These are phyloP conservation scores for Pseudorhiza aurosa DNA, from an alignment of 30 jellyfish, hydroid and myxozoan species.

Conservation along the genomic window DNA sequence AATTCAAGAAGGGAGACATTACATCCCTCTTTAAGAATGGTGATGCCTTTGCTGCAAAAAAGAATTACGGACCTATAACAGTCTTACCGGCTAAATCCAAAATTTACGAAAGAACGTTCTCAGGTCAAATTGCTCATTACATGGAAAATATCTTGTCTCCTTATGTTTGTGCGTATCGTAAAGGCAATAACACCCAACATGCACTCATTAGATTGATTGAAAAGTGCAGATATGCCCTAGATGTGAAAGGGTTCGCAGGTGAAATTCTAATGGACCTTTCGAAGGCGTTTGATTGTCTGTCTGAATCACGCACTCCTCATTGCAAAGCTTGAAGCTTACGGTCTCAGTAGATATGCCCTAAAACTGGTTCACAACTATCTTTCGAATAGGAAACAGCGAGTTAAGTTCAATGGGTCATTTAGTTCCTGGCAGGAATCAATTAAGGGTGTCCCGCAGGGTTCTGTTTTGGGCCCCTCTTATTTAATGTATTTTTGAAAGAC, in stretches of 20 bases:
- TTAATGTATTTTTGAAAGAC: not conserved
- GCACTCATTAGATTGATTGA: slow-evolving; percentile 23
- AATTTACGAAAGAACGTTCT: slow-evolving; percentile 16
- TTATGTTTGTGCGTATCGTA: slow-evolving; percentile 1
- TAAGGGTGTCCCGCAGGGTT: slow-evolving; percentile 20
- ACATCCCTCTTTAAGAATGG: slow-evolving; percentile 7
- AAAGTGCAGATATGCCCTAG: slow-evolving; percentile 3
- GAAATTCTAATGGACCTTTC: slow-evolving; percentile 18
- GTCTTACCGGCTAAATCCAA: slow-evolving; percentile 10
- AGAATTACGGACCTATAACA: slow-evolving; percentile 2
- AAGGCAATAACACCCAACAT: slow-evolving; percentile 20
- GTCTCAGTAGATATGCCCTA: slow-evolving; percentile 3
- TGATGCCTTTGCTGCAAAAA: slow-evolving; percentile 11
- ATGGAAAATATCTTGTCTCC: slow-evolving; percentile 8
- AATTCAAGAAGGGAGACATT: slow-evolving; percentile 1
- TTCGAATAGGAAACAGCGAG: not conserved
- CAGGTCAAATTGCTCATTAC: slow-evolving; percentile 14
- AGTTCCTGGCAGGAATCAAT: slow-evolving; percentile 1
- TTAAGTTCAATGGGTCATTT: not conserved
- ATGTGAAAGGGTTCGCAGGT: slow-evolving; percentile 12
- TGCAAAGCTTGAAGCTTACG: slow-evolving; percentile 36
- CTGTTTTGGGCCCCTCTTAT: slow-evolving; percentile 40
- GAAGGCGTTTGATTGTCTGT: slow-evolving; percentile 12
- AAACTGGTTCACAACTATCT: slow-evolving; percentile 5
- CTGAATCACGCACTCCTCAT: slow-evolving; percentile 15